Evolutionary conservation across 2,113 vertebrate species (phyloP).

Genomic region (Picathartes gymnocephalus): DNA sequence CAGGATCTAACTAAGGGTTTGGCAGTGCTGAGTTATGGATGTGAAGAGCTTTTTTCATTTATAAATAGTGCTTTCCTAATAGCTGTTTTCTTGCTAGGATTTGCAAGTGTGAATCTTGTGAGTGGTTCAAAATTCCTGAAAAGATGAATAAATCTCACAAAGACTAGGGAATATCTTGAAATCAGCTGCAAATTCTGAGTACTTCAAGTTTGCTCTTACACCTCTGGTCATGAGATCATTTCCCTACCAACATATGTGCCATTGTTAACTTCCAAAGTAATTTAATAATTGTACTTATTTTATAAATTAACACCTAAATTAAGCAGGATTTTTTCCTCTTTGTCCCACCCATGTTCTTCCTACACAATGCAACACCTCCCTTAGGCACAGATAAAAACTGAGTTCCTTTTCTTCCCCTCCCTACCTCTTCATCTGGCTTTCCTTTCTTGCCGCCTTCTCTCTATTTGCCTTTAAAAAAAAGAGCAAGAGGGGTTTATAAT

Average conservation of each 20-base stretch:
- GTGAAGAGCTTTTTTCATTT: neutral
- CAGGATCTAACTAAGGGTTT: neutral
- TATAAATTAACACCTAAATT: neutral
- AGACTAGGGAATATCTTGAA: neutral
- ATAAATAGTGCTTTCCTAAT: neutral
- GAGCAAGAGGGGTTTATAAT: conserved; percentile 20
- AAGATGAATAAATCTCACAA: neutral
- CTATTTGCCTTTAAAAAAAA: conserved; percentile 50
- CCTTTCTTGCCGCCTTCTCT: conserved; percentile 26
- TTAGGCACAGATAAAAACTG: neutral
- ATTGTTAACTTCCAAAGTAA: neutral
- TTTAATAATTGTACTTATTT: neutral
- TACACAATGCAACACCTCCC: neutral
- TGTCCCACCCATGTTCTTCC: neutral
- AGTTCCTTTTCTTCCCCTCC: conserved; percentile 24
- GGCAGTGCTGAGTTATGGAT: neutral
- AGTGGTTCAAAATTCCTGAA: neutral
- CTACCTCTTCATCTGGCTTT: conserved; percentile 62
- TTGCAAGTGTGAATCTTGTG: neutral
- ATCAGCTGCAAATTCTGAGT: neutral
- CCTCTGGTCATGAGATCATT: neutral
- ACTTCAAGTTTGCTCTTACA: neutral
- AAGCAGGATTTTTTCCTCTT: neutral
- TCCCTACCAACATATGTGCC: neutral
- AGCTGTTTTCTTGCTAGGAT: neutral